Base-by-base conservation (phyloP, 2,888 invertebrate species). In the Agriopis leucophaearia region DNA sequence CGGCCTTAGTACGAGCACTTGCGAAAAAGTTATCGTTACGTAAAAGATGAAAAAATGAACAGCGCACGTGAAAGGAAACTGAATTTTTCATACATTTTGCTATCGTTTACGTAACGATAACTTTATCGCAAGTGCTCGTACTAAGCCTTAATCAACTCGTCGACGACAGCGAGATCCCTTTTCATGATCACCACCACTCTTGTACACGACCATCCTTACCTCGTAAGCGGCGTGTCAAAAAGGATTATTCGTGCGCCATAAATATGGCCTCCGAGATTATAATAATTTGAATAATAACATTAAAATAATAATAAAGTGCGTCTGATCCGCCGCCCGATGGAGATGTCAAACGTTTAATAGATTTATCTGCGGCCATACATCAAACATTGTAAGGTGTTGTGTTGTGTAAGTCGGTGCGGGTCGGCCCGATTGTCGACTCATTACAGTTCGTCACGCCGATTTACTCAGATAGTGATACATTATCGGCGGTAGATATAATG, bases 201-300 rank as follows among this genome's bases (percentile, higher is more conserved):
- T 38, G 67, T 71, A 66, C 64, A 62, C 73, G 66, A 51, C 63
- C 67, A 55, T 70, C 77, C 72, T 79, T 74, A 82, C 72, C 66
- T 13, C 87, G 27, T 55, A 67, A 89, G 91, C 92, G 92, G 92
- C 92, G 87, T 88, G 88, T 89, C 91, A 86, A 90, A 92, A 86
- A 87, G 88, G 90, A 87, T 92, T 91, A 91, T 74, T 82, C 79
- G 82, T 81, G 80, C 78, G 86, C 87, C 83, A 91, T 92, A 92
- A 92, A 92, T 92, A 92, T 88, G 86, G 88, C 85, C 82, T 85
- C 81, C 78, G 84, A 89, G 91, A 91, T 91, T 91, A 91, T 90
- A 84, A 91, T 90, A 91, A 92, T 91, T 90, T 91, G 88, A 91
- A 91, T 92, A 90, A 90, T 91, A 92, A 90, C 89, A 91, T 91